These are phyloP conservation scores for Drosophila persimilis DNA, from an alignment of 1,140 invertebrate species.

Conservation along the genomic window DNA sequence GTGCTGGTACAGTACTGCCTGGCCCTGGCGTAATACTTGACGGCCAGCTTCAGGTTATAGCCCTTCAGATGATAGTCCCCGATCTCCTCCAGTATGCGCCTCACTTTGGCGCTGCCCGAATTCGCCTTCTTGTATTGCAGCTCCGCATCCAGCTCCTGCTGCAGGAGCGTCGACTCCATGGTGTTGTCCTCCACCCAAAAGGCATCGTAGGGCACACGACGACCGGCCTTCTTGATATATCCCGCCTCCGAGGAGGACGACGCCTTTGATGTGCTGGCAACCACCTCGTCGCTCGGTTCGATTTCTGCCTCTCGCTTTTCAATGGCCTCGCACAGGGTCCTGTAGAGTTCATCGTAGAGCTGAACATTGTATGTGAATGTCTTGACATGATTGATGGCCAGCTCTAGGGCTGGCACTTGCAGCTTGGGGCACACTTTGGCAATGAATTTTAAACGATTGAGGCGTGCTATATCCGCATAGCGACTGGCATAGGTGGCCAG, in stretches of 20 bases:
- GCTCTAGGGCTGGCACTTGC: constrained; percentile 47
- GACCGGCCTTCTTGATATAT: too few species aligned
- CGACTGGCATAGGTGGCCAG: constrained; percentile 52
- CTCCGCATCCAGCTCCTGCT: constrained; percentile 64
- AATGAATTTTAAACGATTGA: constrained; percentile 58
- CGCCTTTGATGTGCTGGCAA: constrained; percentile 4
- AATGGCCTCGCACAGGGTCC: constrained; percentile 27
- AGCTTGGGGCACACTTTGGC: constrained; percentile 58
- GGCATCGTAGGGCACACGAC: constrained; percentile 21
- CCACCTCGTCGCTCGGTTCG: not conserved
- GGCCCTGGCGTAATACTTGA: constrained; percentile 60
- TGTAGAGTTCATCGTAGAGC: constrained; percentile 59
- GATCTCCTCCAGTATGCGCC: constrained; percentile 61
- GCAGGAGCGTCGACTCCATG: constrained; percentile 54
- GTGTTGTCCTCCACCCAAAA: constrained; percentile 51
- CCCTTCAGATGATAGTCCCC: constrained; percentile 64
- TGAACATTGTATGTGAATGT: constrained; percentile 51
- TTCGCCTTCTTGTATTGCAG: constrained; percentile 62
- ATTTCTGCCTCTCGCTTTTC: not conserved
- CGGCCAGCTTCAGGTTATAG: constrained; percentile 56
- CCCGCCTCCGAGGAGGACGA: not conserved
- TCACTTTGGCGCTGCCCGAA: constrained; percentile 51
- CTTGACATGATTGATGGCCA: constrained; percentile 64
- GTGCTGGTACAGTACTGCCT: constrained; percentile 64
- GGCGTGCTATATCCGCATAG: constrained; percentile 40